Evolutionary conservation across 2,888 invertebrate species (phyloP).

Genomic region (Apodemia duryi): DNA sequence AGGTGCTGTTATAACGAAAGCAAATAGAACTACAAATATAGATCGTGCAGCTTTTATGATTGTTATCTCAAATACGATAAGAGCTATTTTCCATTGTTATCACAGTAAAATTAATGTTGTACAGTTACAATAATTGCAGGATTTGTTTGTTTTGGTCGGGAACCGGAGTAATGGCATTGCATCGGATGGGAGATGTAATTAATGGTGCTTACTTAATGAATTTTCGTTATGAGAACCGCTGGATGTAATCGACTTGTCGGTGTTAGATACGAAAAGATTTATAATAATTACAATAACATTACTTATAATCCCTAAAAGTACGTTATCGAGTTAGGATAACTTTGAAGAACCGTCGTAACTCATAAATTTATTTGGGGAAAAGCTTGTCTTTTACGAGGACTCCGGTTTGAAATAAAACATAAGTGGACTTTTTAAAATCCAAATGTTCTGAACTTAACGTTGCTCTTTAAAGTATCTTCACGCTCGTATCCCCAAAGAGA

Average conservation of each 20-base stretch:
- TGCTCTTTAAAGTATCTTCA: no score
- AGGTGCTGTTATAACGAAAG: conserved; percentile 44
- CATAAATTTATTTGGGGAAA: conserved; percentile 2
- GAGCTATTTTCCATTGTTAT: conserved; percentile 30
- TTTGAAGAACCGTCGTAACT: background rate
- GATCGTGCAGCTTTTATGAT: conserved; percentile 35
- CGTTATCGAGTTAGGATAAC: background rate
- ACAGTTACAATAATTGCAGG: conserved; percentile 66
- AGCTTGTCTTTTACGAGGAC: background rate
- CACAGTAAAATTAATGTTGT: conserved; percentile 34
- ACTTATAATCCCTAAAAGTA: conserved; percentile 8
- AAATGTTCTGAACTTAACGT: no score
- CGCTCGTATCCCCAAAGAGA: no score
- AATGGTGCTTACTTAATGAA: conserved; percentile 71
- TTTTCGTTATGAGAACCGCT: conserved; percentile 65
- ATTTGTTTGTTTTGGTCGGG: conserved; percentile 74
- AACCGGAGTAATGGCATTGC: conserved; percentile 67
- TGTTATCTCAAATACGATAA: conserved; percentile 32
- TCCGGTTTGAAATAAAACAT: no score
- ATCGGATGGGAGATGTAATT: conserved; percentile 61
- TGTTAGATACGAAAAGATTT: conserved; percentile 32
- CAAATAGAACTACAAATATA: conserved; percentile 39
- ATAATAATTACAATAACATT: conserved; percentile 9
- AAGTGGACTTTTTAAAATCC: no score
- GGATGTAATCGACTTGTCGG: conserved; percentile 33